Evolutionary conservation across 2,113 vertebrate genomes (phyloP).

Genomic region (Anas platyrhynchos): DNA sequence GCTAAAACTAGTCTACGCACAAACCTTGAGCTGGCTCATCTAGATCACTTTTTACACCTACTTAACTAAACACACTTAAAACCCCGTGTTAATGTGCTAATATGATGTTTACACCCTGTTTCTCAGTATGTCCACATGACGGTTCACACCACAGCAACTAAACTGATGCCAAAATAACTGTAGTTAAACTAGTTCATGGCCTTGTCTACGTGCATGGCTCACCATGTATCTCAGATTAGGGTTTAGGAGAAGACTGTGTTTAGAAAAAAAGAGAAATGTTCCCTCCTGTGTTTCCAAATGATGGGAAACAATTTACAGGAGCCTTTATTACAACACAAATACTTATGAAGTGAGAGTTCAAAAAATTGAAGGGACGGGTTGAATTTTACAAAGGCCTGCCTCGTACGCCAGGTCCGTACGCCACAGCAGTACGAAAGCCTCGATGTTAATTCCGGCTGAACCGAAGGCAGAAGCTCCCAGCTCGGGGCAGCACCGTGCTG

Average conservation of each 20-base stretch:
- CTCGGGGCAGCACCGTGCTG: constrained; percentile 26
- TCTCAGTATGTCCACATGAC: neutral
- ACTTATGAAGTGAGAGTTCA: neutral
- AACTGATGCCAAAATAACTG: neutral
- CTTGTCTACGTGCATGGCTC: constrained; percentile 40
- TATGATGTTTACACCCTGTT: neutral
- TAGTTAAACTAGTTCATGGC: constrained; percentile 15
- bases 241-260: neutral
- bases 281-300: neutral
- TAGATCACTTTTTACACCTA: neutral
- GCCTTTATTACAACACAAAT: constrained; percentile 6
- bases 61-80: constrained; percentile 12
- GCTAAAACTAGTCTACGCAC: neutral
- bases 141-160: neutral
- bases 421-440: neutral
- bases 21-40: neutral
- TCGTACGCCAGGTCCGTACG: neutral
- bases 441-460: constrained; percentile 1
- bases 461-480: constrained; percentile 40
- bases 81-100: neutral
- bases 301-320: neutral
- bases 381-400: neutral
- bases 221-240: neutral
- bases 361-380: neutral
- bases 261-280: neutral